phyloP scores from a whole-genome alignment of 2,888 invertebrate genomes.

The Ornithoptera priamus region DNA sequence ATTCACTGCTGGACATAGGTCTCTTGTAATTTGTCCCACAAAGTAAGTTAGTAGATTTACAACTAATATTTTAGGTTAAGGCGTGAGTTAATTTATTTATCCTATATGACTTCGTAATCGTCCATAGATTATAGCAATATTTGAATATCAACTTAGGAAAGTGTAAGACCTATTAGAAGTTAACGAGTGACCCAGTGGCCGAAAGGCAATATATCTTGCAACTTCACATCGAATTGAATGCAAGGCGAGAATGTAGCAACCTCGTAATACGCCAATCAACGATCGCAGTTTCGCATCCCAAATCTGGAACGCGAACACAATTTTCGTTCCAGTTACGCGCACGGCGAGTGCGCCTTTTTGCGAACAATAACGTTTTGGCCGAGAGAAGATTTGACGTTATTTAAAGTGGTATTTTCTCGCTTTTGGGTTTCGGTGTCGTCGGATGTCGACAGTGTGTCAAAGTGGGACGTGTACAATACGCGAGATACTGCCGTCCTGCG shows the following conservation, averaged over 20 bases:
- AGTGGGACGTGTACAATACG: constrained; percentile 72
- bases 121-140: neutral
- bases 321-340: constrained; percentile 56
- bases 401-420: constrained; percentile 47
- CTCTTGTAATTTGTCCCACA: too few species aligned
- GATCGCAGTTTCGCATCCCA: constrained; percentile 70
- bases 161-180: constrained; percentile 24
- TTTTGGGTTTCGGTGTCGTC: constrained; percentile 74
- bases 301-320: constrained; percentile 71
- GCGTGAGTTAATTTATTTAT: constrained; percentile 2
- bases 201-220: constrained; percentile 61
- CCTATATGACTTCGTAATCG: constrained; percentile 4
- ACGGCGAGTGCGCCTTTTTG: constrained; percentile 48
- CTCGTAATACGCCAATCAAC: constrained; percentile 71
- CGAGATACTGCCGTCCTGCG: constrained; percentile 71
- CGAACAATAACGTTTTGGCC: constrained; percentile 58
- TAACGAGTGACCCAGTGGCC: constrained; percentile 66
- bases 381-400: constrained; percentile 60
- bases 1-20: too few species aligned
- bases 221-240: constrained; percentile 75
- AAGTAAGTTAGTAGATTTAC: neutral
- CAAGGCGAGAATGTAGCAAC: constrained; percentile 76
- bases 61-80: constrained; percentile 6
- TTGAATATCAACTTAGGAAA: neutral
- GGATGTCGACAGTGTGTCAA: constrained; percentile 65